Percentiles rank a stretch among this genome's conserved stretches.
Evolutionary conservation across 2,797 vertebrate species (phyloP).

Genomic region (Tapera naevia): DNA sequence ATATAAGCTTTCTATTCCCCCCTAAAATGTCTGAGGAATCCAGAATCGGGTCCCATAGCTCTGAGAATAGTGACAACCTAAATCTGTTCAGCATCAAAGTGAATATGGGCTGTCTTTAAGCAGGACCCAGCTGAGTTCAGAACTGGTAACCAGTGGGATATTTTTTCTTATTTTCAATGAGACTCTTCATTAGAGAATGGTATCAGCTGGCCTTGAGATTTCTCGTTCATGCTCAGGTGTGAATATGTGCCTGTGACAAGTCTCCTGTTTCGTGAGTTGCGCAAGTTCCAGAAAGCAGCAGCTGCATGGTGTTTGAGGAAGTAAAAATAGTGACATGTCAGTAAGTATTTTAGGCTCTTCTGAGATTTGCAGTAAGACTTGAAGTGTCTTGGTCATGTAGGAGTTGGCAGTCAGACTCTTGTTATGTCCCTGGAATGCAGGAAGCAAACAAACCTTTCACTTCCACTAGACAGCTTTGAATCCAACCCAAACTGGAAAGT

Average conservation of each 20-base stretch:
- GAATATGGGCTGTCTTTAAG: background rate
- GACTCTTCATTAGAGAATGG: background rate
- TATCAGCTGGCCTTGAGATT: background rate
- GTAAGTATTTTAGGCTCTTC: background rate
- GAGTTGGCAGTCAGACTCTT: background rate
- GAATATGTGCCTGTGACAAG: background rate
- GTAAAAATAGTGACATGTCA: background rate
- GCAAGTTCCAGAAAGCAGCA: background rate
- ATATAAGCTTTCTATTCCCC: background rate
- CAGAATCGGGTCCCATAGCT: background rate
- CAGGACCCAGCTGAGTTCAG: background rate
- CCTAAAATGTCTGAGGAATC: background rate
- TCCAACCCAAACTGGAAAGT: background rate
- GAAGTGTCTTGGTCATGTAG: background rate
- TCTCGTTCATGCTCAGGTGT: background rate
- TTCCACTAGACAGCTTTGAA: background rate
- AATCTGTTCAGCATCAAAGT: background rate
- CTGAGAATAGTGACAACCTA: background rate
- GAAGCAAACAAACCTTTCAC: background rate
- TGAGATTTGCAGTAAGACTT: background rate
- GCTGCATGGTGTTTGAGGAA: background rate
- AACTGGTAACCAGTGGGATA: background rate
- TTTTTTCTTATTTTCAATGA: background rate
- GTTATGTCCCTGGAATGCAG: background rate
- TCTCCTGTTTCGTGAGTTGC: background rate